Evolutionary conservation across 2,113 vertebrate species (phyloP), one percentile per base, ranked within the genome.

Genomic region (Tachuris rubrigastra): DNA sequence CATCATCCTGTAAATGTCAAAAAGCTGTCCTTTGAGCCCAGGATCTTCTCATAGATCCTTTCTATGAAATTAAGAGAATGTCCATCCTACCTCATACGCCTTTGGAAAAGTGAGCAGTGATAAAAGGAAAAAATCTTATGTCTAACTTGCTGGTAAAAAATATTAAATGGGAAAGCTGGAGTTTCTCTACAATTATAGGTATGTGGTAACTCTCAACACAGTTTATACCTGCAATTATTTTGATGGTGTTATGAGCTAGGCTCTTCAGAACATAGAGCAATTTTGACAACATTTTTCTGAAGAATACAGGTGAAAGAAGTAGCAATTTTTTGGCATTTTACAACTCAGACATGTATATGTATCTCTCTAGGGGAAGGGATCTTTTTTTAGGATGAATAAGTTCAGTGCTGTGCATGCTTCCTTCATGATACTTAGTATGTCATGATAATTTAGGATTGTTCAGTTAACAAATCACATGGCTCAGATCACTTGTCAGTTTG

Each of bases 391-490:
- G 35, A 74, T 47, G 80, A 84, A 28, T 58, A 90, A 72, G 75
- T 33, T 69, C 33, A 74, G 55, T 83, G 60, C 47, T 87, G 44
- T 3, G 5, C 47, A 65, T 12, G 12, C 9, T 86, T 27, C 72
- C 39, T 85, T 87, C 65, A 62, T 15, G 41, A 74, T 74, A 69
- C 19, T 53, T 76, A 67, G 76, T 47, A 88, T 28, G 15, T 85
- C 37, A 77, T 30, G 65, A 58, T 93, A 89, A 93, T 90, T 86
- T 88, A 89, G 33, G 68, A 59, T 65, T 86, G 66, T 60, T 76
- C 56, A 96, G 88, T 73, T 93, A 97, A 96, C 47, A 49, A 88
- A 83, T 41, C 67, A 55, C 6, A 30, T 94, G 86, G 85, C 65
- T 82, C n/a, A 90, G 35, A 92, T 66, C 20, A 82, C 49, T 79